Base-by-base conservation (phyloP, 2,888 invertebrate species). In the Mamestra brassicae region DNA sequence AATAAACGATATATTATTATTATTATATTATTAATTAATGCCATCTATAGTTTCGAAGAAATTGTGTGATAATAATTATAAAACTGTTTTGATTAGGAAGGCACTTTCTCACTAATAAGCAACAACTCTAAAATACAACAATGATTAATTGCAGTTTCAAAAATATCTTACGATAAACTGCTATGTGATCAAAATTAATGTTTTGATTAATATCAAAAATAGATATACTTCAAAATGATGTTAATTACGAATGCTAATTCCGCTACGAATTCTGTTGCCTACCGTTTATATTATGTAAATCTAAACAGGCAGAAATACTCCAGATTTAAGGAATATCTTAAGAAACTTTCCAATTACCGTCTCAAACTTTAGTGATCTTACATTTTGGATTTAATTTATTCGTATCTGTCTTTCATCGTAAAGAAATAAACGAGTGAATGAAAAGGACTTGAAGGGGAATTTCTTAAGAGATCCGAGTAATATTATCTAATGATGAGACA, bases 401-500 rank as follows among this genome's bases (percentile, higher is more conserved):
- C 90, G 87, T 88, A 87, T 76, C 82, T 82, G 75, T 80, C 82
- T 89, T 85, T 88, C 86, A 84, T 92, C 90, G 85, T 84, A 81
- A 89, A 86, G 89, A 91, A 93, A 93, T 92, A 93, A 93, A 93
- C 89, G 86, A 85, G 88, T 86, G 84, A 87, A 92, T 90, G 90
- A 90, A 91, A 90, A 87, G 90, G 92, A 89, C 88, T 90, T 87
- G 86, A 90, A 89, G 90, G 89, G 87, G 90, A 87, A 89, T 86
- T 85, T 88, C 88, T 90, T 77, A 55, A 85, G 83, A 75, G 87
- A 92, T 92, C 91, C 89, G 85, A 92, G 93, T 93, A 93, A 94
- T 95, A 93, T 94, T 95, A 93, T 94, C 93, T 94, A 94, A 94
- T 94, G 93, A 94, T 93, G 94, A 93, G 93, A 93, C 94, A 95